Evolutionary conservation across 2,113 vertebrate genomes (phyloP), one percentile per base, ranked within the genome.

Genomic region (Ptilorrhoa leucosticta): DNA sequence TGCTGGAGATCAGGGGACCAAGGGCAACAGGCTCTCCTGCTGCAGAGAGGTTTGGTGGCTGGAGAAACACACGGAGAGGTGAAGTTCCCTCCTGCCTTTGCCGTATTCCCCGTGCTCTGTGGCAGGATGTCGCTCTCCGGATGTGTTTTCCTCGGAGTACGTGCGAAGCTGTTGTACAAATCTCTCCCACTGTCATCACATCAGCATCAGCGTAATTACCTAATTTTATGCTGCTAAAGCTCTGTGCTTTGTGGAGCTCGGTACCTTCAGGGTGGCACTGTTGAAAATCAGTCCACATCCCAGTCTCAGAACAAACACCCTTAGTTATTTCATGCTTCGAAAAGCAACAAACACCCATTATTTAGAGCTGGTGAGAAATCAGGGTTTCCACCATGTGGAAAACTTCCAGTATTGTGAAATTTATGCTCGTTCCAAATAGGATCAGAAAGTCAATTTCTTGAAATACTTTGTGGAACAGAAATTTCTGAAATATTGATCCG

Each of bases 311-410:
- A 75, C 88, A 78, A 93, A 94, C 76, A 81, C 88, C 0, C 9
- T 75, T 78, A 77, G 80, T 92, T 94, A 96, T 95, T 95, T 94
- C 89, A 95, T 97, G 90, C 93, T 95, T 96, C 13, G 0, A 28
- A 94, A 96, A 89, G 80, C 94, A 96, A 95, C 96, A 96, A 96
- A 88, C 94, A 90, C 83, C 68, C 83, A 78, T 97, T 97, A 96
- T 93, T 93, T 93, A 81, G 63, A 58, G 85, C 68, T 86, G 79
- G 75, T 77, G 42, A 86, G 71, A 86, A 93, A 89, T 58, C 71
- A 77, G 87, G 64, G 68, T 40, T 96, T 95, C 79, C 56, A 37
- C 83, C 68, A 30, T 19, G 75, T 94, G 88, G 76, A 93, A 91
- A 73, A 51, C 90, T 87, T 88, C 84, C 75, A 90, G 69, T 11